Evolutionary conservation across 1,140 invertebrate genomes (phyloP), one percentile per base, ranked within the genome.

Genomic region (Eurosta solidaginis): DNA sequence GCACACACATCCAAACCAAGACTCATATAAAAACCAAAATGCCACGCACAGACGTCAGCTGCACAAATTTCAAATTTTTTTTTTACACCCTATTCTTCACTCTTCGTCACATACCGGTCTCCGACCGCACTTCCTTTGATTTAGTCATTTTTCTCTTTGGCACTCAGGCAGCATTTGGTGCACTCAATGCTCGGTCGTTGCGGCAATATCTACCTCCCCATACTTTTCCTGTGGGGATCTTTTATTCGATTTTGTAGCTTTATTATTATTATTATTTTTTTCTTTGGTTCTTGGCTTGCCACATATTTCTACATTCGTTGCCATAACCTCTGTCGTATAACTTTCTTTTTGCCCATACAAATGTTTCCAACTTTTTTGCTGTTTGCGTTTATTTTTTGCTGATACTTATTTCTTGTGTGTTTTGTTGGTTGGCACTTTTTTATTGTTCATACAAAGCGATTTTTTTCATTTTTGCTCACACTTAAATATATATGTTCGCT

Each of bases 41-140:
- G 33, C 33, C 49, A 40, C 44, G 47, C 75, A 76, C 83, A 81
- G 83, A 80, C 59, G 85, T 83, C 83, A 85, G 84, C 85, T 84
- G 83, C 84, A 83, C 84, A 85, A 85, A 85, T 83, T 85, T 83
- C 82, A 84, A 84, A 63, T 59, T 77, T 85, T 85, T 84, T 85
- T 85, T 85, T 85, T 84, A 85, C 84, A 83, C 84, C 83, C 84
- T 81, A 85, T 76, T 76, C 75, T 77, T 40, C 52, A 59, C 52
- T 33, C 76, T 42, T 54, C 50, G 50, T 45, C 50, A 33, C 44
- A 82, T 81, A 80, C 84, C 81, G 81, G 83, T 81, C 84, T 82
- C 82, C 84, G 82, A 82, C 82, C 84, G 83, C 81, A 85, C 84
- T 85, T 85, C 84, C 84, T 85, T 85, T 85, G 84, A 85, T 85